phyloP scores from a whole-genome alignment of 2,797 vertebrate genomes.

The Numenius phaeopus region DNA sequence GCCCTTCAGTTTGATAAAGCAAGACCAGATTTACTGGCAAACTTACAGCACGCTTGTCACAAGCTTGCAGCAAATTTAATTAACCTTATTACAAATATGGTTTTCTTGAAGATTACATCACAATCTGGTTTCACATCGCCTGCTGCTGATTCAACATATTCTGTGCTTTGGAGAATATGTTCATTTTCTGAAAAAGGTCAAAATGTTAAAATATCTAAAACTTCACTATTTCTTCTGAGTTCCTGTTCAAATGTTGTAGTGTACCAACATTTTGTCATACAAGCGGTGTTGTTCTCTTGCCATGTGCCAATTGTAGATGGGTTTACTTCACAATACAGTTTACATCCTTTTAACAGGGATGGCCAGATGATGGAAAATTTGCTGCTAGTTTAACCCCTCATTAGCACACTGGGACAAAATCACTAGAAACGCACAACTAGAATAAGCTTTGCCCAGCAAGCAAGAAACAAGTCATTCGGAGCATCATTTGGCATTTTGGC shows the following conservation, averaged over 20 bases:
- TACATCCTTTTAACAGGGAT: neutral
- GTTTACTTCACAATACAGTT: neutral
- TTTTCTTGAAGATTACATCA: slow-evolving; percentile 81
- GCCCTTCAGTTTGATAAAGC: slow-evolving; percentile 77
- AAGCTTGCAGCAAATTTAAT: slow-evolving; percentile 81
- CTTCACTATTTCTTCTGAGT: slow-evolving; percentile 12
- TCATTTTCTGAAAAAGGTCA: slow-evolving; percentile 78
- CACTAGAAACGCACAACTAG: neutral
- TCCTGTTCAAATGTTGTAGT: neutral
- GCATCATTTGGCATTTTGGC: accelerated
- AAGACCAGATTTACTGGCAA: slow-evolving; percentile 79
- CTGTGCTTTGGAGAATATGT: slow-evolving; percentile 71
- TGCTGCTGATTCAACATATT: slow-evolving; percentile 75
- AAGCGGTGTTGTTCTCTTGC: neutral
- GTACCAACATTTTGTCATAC: neutral
- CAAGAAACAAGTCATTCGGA: neutral
- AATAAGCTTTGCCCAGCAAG: neutral
- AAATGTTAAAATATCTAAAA: slow-evolving; percentile 70
- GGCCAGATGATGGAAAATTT: neutral
- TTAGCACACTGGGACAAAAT: neutral
- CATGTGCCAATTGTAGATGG: neutral
- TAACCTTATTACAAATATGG: slow-evolving; percentile 82
- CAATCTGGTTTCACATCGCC: slow-evolving; percentile 71
- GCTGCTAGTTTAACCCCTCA: slow-evolving; percentile 14
- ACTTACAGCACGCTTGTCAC: slow-evolving; percentile 74